These are phyloP conservation scores for Lateolabrax maculatus DNA, from an alignment of 2,797 vertebrate species.

Conservation along the genomic window DNA sequence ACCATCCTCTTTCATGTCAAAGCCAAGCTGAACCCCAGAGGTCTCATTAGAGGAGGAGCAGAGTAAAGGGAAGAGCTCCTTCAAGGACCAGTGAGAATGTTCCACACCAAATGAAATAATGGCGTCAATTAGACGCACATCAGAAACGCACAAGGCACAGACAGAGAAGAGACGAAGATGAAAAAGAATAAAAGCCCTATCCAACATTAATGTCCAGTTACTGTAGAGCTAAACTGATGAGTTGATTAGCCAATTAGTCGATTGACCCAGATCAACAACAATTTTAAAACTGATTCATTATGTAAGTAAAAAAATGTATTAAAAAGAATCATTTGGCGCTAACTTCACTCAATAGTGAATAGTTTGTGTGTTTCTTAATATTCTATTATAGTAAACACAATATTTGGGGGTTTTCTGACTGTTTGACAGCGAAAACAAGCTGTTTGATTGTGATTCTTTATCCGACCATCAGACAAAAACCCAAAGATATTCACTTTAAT, in stretches of 20 bases:
- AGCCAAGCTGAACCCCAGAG: slow-evolving; percentile 72
- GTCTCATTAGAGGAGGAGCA: slow-evolving; percentile 80
- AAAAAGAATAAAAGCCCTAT: slow-evolving; percentile 18
- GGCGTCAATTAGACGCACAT: slow-evolving; percentile 75
- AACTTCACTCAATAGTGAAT: background rate
- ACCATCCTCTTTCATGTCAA: slow-evolving; percentile 65
- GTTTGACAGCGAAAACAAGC: background rate
- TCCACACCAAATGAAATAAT: slow-evolving; percentile 61
- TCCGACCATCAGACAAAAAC: background rate
- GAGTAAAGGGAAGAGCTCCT: slow-evolving; percentile 66
- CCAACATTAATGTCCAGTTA: slow-evolving; percentile 22
- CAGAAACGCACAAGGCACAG: slow-evolving; percentile 39
- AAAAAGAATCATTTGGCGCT: background rate
- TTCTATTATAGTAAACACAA: background rate
- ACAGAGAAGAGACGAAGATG: slow-evolving; percentile 12
- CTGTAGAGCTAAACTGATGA: background rate
- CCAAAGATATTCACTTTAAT: background rate
- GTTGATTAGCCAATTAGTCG: background rate
- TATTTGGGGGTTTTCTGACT: background rate
- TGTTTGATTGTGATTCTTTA: background rate
- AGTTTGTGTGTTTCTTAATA: background rate
- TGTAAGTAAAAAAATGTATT: background rate
- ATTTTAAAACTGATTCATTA: background rate
- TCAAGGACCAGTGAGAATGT: slow-evolving; percentile 75
- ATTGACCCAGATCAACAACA: background rate